phyloP scores from a whole-genome alignment of 2,888 invertebrate species.

The Eupsilia transversa region DNA sequence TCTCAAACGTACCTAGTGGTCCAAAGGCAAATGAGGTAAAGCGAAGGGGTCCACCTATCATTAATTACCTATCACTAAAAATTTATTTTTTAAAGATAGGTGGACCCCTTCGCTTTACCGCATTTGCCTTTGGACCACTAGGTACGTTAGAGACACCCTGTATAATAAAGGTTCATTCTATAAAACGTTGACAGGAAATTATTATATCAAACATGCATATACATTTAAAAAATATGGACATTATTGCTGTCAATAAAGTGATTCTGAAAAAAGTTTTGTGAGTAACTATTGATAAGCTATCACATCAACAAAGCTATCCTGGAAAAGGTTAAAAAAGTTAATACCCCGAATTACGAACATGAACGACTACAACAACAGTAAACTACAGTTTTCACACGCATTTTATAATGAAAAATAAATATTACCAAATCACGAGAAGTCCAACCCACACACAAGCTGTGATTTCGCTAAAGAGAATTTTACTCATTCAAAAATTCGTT shows the following conservation, averaged over 20 bases:
- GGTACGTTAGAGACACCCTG: too few species aligned
- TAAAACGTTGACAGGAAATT: background rate
- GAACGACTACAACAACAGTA: background rate
- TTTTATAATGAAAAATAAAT: conserved; percentile 17
- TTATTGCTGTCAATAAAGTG: background rate
- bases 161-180: background rate
- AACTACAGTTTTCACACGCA: background rate
- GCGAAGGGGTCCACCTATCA: too few species aligned
- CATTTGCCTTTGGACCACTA: too few species aligned
- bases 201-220: background rate
- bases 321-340: background rate
- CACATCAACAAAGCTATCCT: background rate
- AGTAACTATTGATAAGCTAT: background rate
- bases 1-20: too few species aligned
- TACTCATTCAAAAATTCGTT: conserved; percentile 54
- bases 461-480: conserved; percentile 47
- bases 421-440: conserved; percentile 27
- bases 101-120: too few species aligned
- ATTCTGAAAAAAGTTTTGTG: background rate
- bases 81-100: too few species aligned
- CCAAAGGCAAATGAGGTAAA: too few species aligned
- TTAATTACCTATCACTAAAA: too few species aligned
- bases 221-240: background rate
- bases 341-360: background rate
- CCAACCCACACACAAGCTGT: conserved; percentile 37